These are phyloP conservation scores for Mesoclemmys tuberculata DNA, from an alignment of 2,113 vertebrate genomes.

Conservation along the genomic window DNA sequence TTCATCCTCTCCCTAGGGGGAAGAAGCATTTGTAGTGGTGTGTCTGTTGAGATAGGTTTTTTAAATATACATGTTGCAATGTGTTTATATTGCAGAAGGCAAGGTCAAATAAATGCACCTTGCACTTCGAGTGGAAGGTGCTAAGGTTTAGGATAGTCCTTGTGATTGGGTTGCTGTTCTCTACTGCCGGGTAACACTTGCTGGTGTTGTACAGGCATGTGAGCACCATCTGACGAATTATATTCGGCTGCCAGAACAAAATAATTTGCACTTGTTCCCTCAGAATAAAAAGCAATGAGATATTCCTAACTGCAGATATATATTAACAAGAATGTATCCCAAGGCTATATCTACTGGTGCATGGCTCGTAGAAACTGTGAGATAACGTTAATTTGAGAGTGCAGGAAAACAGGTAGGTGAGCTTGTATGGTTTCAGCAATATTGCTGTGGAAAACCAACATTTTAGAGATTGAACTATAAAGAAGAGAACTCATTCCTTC, in stretches of 20 bases:
- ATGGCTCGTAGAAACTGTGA: constrained; percentile 31
- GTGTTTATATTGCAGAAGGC: not conserved
- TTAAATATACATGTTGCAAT: not conserved
- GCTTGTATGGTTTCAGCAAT: not conserved
- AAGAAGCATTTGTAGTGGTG: not conserved
- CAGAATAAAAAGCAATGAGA: constrained; percentile 42
- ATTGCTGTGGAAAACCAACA: not conserved
- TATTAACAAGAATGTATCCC: constrained; percentile 3
- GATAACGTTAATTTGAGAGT: not conserved
- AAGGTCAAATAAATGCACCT: not conserved
- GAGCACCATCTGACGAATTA: constrained; percentile 66
- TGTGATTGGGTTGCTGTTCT: constrained; percentile 3
- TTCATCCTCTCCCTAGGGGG: not conserved
- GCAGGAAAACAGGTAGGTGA: not conserved
- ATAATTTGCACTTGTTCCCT: constrained; percentile 38
- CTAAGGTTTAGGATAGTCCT: not conserved
- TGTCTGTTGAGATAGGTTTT: not conserved
- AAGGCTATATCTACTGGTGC: not conserved
- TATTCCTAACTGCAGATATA: constrained; percentile 49
- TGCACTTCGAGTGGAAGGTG: not conserved
- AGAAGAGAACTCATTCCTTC: not conserved
- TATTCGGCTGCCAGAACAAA: constrained; percentile 62
- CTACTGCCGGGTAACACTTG: not conserved
- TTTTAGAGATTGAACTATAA: not conserved
- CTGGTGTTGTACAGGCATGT: constrained; percentile 12